A percentile compares a stretch with the other conserved stretches of the same genome.
Conservation (phyloP, 2,888 invertebrate species). For the Sinotaia quadrata region DNA sequence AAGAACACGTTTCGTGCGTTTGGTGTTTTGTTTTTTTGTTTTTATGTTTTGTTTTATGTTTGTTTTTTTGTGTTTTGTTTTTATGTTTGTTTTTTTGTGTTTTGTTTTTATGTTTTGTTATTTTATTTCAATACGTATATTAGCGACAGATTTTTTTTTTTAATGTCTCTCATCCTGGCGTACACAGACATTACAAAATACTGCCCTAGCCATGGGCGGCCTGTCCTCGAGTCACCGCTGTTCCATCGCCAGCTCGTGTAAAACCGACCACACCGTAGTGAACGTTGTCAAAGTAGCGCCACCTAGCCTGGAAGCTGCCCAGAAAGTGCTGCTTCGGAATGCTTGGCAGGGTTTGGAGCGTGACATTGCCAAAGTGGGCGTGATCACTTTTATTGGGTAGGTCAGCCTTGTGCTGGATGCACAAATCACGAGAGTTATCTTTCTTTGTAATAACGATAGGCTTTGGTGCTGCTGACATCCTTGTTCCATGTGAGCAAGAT, state of each 20-base stretch:
- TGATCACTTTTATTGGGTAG: slow-evolving; percentile 40
- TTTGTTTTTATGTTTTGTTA: too few relatives aligned
- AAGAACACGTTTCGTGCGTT: too few relatives aligned
- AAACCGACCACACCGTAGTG: neutral
- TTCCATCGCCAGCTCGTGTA: neutral
- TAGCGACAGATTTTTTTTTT: neutral
- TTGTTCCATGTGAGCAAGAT: too few relatives aligned
- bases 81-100: too few relatives aligned
- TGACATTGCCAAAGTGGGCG: slow-evolving; percentile 40
- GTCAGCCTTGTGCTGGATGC: neutral
- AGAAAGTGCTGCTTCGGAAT: slow-evolving; percentile 28
- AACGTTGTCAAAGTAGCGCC: slow-evolving; percentile 22
- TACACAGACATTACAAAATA: neutral
- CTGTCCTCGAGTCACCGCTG: neutral
- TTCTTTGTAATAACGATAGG: too few relatives aligned
- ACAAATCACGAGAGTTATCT: neutral
- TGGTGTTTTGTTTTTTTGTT: too few relatives aligned
- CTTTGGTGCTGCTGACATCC: too few relatives aligned
- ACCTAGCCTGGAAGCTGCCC: slow-evolving; percentile 3
- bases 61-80: too few relatives aligned
- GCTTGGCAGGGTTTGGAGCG: slow-evolving; percentile 33
- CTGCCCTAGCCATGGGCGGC: slow-evolving; percentile 10
- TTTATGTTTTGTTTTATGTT: too few relatives aligned
- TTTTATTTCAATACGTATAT: too few relatives aligned
- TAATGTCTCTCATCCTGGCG: neutral